Conservation (phyloP, 1,140 invertebrate genomes). For the Pseudomyrmex gracilis region DNA sequence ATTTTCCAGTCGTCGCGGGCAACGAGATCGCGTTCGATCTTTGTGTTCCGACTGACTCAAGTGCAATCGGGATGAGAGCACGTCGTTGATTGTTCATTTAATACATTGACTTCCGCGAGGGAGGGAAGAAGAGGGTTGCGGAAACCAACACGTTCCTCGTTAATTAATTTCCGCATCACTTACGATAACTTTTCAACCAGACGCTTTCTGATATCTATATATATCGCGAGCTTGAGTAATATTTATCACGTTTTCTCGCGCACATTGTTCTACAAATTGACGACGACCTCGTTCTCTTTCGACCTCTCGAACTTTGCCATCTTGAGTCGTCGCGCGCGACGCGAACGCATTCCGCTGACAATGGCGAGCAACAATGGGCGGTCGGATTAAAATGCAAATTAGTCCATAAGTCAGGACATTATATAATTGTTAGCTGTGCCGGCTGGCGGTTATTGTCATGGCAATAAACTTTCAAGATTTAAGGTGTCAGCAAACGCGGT, state of each 20-base stretch:
- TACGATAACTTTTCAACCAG: not conserved
- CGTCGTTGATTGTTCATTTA: not conserved
- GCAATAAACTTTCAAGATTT: slow-evolving; percentile 70
- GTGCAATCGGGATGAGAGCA: not conserved
- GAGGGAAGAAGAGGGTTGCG: not conserved
- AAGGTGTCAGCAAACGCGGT: slow-evolving; percentile 45
- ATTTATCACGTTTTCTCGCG: slow-evolving; percentile 21
- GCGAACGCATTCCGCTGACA: slow-evolving; percentile 63
- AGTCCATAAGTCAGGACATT: slow-evolving; percentile 75
- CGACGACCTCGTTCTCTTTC: slow-evolving; percentile 38
- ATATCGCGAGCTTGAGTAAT: not conserved
- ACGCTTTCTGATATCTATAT: not conserved
- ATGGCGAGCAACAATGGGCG: slow-evolving; percentile 73
- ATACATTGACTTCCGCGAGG: not conserved
- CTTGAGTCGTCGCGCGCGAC: slow-evolving; percentile 29
- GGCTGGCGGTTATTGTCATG: slow-evolving; percentile 66
- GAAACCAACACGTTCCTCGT: not conserved
- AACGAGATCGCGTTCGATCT: slow-evolving; percentile 46
- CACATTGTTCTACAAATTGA: slow-evolving; percentile 55
- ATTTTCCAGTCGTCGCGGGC: slow-evolving; percentile 50
- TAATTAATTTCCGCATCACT: slow-evolving; percentile 10
- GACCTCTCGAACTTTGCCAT: slow-evolving; percentile 57
- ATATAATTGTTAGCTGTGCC: slow-evolving; percentile 69
- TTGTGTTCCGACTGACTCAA: slow-evolving; percentile 17
- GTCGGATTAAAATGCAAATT: slow-evolving; percentile 78